Base-by-base conservation (phyloP, 1,140 invertebrate genomes). In the Bursaphelenchus mucronatus region DNA sequence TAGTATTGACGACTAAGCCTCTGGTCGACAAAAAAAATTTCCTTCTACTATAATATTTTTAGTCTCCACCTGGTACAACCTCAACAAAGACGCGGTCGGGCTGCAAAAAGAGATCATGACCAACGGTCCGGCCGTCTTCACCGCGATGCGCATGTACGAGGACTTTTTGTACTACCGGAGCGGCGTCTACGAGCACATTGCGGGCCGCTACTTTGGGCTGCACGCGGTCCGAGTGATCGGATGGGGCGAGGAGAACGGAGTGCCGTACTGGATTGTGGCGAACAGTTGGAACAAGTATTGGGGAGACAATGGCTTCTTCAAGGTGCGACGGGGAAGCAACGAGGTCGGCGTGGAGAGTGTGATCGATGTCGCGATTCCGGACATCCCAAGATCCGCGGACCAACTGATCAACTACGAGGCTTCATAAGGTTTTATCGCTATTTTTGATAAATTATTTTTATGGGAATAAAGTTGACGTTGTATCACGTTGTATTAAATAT, bases 141-240 rank as follows among this genome's bases (percentile, higher is more conserved):
- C 57, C 3, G 57, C 57, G 11, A n/a, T 59, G 11, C 57, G 57
- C 30, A 13, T 59, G 13, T 59, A 59, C 57, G 30, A 13, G 3
- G 57, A 59, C 45, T 59, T 59, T 7, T 7, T 59, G 13, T 59
- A 59, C 9, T 59, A 59, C 41, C 57, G 57, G 2, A n/a, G 11
- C 44, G 57, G 57, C 9, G 57, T 59, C 45, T 59, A 59, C 40
- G 57, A 59, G 57, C 57, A 59, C 57, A 59, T 44, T 6, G 57
- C 57, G 2, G 57, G 57, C 4, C 57, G 57, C 45, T 59, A 44
- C 41, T 39, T 59, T 5, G 57, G 57, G 8, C 57, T 59, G 10
- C 91, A 93, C 83, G 91, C 91, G 39, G 87, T 93, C 54, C 88
- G 88, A 76, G 89, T 94, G 44, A 81, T 93, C 5, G 91, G 91